Evolutionary conservation across 2,888 invertebrate species (phyloP), one percentile per base, ranked within the genome.

Genomic region (Drosophila demipolita): DNA sequence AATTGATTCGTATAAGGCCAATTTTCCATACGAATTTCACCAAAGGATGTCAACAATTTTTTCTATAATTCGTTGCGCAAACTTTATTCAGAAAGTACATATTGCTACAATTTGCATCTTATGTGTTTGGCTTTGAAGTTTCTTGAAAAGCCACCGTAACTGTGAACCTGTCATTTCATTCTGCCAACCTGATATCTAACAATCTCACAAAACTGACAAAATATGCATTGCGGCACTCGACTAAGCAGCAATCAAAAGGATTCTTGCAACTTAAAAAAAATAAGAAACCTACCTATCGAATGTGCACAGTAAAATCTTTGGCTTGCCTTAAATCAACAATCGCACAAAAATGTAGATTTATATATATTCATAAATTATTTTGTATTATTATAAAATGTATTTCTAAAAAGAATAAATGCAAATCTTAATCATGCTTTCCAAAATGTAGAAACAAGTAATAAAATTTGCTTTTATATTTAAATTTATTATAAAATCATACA

Each of bases 281-380:
- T 33, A 49, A 17, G 49, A 9, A 29, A 50, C 50, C 29, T 33
- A 17, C 38, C 58, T 5, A 50, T 45, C 3, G 50, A 62, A 42
- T 48, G 36, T 7, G 1, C 45, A 73, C 9, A 52, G 42, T 49
- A 12, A 61, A 63, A 53, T 55, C 50, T 58, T 60, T 68, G 61
- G 66, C 36, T 15, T 36, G 15, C 7, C 15, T 36, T 36, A 15
- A 36, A 36, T 15, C 2, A 7, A 36, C 6, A 36, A 36, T 36
- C 3, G 6, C 3, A 17, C 17, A 38, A 38, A 38, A 8, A 38
- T 38, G 17, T 8, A 8, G 7, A 17, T 38, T 17, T 38, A 17
- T 38, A 6, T 5, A 36, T 15, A 15, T 36, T 36, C 12, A 36
- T 6, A 15, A 36, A 15, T 15, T 15, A 36, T 36, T 36, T 1